Evolutionary conservation across 2,888 invertebrate genomes (phyloP), one percentile per base, ranked within the genome.

Genomic region (Myopa tessellatipennis): DNA sequence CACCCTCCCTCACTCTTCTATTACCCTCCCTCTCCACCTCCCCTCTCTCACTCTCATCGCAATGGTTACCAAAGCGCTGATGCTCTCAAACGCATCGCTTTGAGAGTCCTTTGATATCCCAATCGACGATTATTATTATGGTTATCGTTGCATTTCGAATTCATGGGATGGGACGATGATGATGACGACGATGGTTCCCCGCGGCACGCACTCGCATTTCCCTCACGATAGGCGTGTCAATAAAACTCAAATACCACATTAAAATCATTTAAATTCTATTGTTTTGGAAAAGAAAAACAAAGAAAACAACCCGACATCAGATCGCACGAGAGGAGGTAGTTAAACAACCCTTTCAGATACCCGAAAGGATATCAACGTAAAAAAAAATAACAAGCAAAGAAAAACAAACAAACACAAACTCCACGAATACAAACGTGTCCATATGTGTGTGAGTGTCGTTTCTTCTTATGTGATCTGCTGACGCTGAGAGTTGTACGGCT

Each of bases 251-350:
- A 83, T 82, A 82, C 80, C 84, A 84, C 85, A 85, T 85, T 85
- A 85, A 85, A 85, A 85, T 85, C 85, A 85, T 85, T 85, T 85
- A 85, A 85, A 85, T 85, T 85, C 85, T 85, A 84, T 85, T 85
- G 85, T 85, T 84, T 82, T 26, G 26, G 26, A 26, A 26, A 26
- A 26, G 26, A 26, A 26, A 26, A 26, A 26, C 26, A 26, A 26
- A 26, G 26, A 26, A 26, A 1, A 26, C 26, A 26, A 26, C 1
- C 26, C 2, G 26, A 26, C 26, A 26, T 26, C 26, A 26, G 26
- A 26, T 26, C 26, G 26, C 26, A 26, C 26, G 26, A 26, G 26
- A 26, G 26, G 26, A 26, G 26, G 26, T 26, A 26, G 26, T 1
- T 1, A 26, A 26, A 26, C 26, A 26, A 26, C 26, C 26, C 26